Base-by-base conservation (phyloP, 1,140 invertebrate genomes). In the Chelonus insularis region DNA sequence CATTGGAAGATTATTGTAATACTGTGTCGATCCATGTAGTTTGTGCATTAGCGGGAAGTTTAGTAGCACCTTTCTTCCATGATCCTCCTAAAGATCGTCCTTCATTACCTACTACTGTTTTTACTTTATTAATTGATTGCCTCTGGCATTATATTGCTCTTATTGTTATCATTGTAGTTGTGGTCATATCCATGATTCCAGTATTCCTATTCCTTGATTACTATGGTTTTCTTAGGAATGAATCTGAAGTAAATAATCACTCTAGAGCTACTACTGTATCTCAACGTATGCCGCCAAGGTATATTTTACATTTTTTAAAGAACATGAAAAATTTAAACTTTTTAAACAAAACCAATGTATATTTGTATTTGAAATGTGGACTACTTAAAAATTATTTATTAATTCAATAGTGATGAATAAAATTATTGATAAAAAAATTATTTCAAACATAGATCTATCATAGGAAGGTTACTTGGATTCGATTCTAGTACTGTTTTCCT, bases 1-100 rank as follows among this genome's bases (percentile, higher is more conserved):
- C 68, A 0, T 39, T 75, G 5, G 72, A 75, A 34, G 72, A 74
- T 50, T 73, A 74, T 20, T 75, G 73, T 52, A 74, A 75, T 23
- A 57, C 71, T 2, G 12, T 70, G 8, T 64, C 68, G 0, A 63
- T 64, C 9, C 69, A 74, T 43, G 34, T 75, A 1, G 50, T 60
- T 16, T 70, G 57, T 12, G 66, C 63, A 1, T 12, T 73, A 4
- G 7, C 71, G 1, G 72, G 71, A 0, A 68, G 63, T 29, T 6
- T 70, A 0, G 3, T 72, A 0, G 67, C 61, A 0, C 68, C 72
- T 1, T 23, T 74, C 1, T 62, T 65, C 48, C 41, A 45, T 25
- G 14, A 16, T 6, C 5, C 29, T 2, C n/a, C 12, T 1, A 11
- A 43, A 3, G 12, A 2, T 29, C 25, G 25, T 29, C 25, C 25